Base-by-base conservation (phyloP, 1,140 invertebrate genomes). In the Ptiloglossa arizonensis region DNA sequence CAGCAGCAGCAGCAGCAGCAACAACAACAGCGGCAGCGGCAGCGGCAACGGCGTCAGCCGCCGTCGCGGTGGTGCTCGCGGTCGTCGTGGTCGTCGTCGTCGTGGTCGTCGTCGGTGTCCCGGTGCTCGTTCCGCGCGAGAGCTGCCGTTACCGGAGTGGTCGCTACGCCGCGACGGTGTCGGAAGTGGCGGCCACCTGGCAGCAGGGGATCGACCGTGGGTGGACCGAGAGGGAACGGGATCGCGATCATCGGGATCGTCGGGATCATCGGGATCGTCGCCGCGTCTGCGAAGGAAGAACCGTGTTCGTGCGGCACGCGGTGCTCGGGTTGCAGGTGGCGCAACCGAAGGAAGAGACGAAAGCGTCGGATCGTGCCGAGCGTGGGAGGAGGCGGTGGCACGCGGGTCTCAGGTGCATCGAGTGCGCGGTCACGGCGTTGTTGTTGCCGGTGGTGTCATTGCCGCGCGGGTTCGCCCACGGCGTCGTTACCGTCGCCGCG, bases 311-410 rank as follows among this genome's bases (percentile, higher is more conserved):
- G 35, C 46, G 71, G 50, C 59, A 76, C 79, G 56, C 67, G 73
- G 80, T 60, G 67, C 44, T 77, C 57, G 64, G 50, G 72, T 66
- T 71, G 72, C 81, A 82, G 66, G 81, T 82, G 81, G 81, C 77
- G 80, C 57, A 66, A 66, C 35, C 38, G 44, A 24, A 79, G 77
- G 22, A 83, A 83, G 69, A 82, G 50, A 38, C 69, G 82, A 22
- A 83, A 83, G 69, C 82, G 75, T 73, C 78, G 81, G 80, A 71
- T 46, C 64, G 2, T 44, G 27, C 38, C 5, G 32, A 15, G 38
- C 19, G n/a, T n/a, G n/a, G 27, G 19, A 24, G 22, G 38, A 44
- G 67, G 15, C 67, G 44, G 56, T 69, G 73, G 73, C 38, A 76
- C 64, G 66, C 60, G 74, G 54, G 11, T 46, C 22, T 54, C 79